Conservation (phyloP, 2,888 invertebrate species). For the Calephelis perditalis region DNA sequence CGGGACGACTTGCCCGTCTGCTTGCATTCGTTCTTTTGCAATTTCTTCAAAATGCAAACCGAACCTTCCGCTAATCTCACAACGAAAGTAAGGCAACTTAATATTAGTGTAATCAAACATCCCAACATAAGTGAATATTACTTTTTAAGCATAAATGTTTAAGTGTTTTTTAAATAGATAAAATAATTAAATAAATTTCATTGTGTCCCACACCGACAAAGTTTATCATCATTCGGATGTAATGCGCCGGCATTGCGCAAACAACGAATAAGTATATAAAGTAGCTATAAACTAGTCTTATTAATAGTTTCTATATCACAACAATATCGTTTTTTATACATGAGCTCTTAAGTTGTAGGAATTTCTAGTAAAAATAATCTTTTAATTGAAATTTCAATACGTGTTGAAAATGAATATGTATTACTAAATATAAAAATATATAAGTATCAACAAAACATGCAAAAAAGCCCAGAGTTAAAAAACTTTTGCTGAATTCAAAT, state of each 20-base stretch:
- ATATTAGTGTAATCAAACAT: not conserved
- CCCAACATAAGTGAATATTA: not conserved
- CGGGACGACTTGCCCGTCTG: conserved; percentile 51
- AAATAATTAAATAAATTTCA: conserved; percentile 14
- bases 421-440: too few species aligned
- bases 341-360: too few species aligned
- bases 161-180: not conserved
- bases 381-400: too few species aligned
- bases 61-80: conserved; percentile 9
- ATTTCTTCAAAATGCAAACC: conserved; percentile 55
- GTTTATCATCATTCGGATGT: conserved; percentile 73
- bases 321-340: not conserved
- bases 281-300: conserved; percentile 1
- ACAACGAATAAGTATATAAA: conserved; percentile 31
- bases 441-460: too few species aligned
- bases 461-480: too few species aligned
- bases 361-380: too few species aligned
- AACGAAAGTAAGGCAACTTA: not conserved
- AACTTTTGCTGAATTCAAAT: too few species aligned
- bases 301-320: not conserved
- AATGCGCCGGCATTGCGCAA: conserved; percentile 68
- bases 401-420: too few species aligned
- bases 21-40: conserved; percentile 64
- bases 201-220: conserved; percentile 62
- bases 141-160: conserved; percentile 1